Conservation (phyloP, 1,140 invertebrate species). For the Leptoteleia sp. region DNA sequence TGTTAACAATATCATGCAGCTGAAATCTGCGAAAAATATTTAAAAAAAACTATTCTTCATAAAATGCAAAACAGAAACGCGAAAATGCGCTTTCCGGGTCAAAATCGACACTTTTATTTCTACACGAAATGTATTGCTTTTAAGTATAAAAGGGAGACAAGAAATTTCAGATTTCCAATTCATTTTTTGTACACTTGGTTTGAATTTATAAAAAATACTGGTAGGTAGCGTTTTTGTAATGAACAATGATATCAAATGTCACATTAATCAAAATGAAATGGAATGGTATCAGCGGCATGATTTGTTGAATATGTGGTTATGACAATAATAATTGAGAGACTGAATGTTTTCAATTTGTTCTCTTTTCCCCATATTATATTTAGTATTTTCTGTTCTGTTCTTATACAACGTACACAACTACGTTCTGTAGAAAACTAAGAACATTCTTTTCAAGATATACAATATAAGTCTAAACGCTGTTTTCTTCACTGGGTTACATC, state of each 20-base stretch:
- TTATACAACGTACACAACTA: constrained; percentile 47
- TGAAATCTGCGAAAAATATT: constrained; percentile 9
- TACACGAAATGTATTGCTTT: no score
- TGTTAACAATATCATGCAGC: constrained; percentile 19
- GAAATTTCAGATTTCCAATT: background rate
- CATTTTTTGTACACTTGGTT: background rate
- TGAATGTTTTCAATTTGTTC: constrained; percentile 14
- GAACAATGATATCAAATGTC: constrained; percentile 4
- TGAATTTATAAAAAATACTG: background rate
- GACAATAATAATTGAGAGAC: constrained; percentile 20
- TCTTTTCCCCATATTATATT: constrained; percentile 9
- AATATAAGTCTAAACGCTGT: constrained; percentile 50
- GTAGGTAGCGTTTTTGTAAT: constrained; percentile 6
- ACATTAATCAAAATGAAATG: background rate
- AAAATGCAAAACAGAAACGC: background rate
- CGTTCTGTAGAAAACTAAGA: constrained; percentile 63
- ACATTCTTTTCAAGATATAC: constrained; percentile 61
- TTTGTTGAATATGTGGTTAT: constrained; percentile 11
- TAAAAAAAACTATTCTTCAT: background rate
- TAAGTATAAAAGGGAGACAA: no score
- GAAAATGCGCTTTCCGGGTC: no score
- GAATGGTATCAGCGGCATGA: constrained; percentile 26
- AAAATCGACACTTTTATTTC: no score
- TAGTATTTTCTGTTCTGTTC: constrained; percentile 15
- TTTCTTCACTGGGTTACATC: constrained; percentile 35